A percentile compares a stretch with the other conserved stretches of the same genome.
These are phyloP conservation scores for Diglossa brunneiventris DNA, from an alignment of 2,113 vertebrate genomes.

Conservation along the genomic window DNA sequence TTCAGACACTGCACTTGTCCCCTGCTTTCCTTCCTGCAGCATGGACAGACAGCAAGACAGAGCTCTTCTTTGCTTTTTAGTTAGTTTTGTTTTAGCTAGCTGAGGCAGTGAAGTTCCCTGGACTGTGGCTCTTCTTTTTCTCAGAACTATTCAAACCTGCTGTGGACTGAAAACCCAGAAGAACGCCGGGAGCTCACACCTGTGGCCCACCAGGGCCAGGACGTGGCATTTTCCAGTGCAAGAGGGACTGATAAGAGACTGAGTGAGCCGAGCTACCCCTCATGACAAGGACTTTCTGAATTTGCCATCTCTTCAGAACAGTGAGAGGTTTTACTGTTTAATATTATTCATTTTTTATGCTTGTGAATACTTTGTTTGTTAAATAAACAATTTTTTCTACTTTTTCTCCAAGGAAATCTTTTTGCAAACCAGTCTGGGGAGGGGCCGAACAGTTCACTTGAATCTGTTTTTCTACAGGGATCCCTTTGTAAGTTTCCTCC, in stretches of 20 bases:
- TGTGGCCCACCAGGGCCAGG: not conserved
- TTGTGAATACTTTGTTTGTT: not conserved
- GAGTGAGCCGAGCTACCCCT: accelerated
- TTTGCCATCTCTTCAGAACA: not conserved
- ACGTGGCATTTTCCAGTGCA: accelerated
- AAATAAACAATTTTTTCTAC: not conserved
- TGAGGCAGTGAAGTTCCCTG: not conserved
- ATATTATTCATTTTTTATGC: not conserved
- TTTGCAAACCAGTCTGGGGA: too few relatives aligned
- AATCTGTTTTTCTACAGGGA: not conserved
- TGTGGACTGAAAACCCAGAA: not conserved
- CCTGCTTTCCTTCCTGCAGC: not conserved
- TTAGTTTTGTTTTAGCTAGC: not conserved
- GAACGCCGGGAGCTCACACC: not conserved
- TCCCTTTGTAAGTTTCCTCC: not conserved
- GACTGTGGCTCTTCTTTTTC: not conserved
- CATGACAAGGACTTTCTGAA: not conserved
- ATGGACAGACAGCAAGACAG: not conserved
- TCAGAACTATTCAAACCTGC: not conserved
- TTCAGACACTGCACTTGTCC: not conserved
- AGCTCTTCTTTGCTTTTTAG: not conserved
- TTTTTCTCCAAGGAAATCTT: not conserved
- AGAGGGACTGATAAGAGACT: not conserved
- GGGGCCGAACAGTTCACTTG: not conserved
- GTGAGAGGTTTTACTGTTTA: not conserved